Conservation (phyloP, 1,140 invertebrate species). For the Polypedilum vanderplanki region DNA sequence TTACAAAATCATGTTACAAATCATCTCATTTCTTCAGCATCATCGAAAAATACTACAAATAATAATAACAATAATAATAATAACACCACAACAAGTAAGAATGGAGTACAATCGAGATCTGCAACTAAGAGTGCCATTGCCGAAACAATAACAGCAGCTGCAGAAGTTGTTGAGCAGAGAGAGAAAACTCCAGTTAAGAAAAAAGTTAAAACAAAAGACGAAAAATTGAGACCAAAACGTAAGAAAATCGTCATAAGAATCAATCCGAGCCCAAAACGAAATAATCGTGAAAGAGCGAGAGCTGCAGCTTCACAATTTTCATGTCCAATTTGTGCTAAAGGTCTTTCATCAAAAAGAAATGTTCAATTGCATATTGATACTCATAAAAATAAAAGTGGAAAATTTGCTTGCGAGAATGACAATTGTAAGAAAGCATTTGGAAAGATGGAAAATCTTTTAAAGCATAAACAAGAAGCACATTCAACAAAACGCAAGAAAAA, state of each 20-base stretch:
- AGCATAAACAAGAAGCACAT: not conserved
- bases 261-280: not conserved
- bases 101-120: not conserved
- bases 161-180: too few relatives aligned
- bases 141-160: not conserved
- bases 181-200: too few relatives aligned
- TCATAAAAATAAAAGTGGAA: not conserved
- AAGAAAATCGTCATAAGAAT: constrained; percentile 26
- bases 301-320: not conserved
- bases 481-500: constrained; percentile 1
- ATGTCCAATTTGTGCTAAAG: not conserved
- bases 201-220: not conserved
- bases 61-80: not conserved
- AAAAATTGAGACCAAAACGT: not conserved
- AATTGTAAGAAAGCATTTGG: not conserved
- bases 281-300: not conserved
- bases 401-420: not conserved
- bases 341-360: constrained; percentile 9
- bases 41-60: not conserved
- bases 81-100: not conserved
- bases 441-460: not conserved
- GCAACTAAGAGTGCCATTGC: not conserved
- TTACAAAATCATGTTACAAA: not conserved
- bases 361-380: not conserved
- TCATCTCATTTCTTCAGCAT: not conserved